Evolutionary conservation across 2,113 vertebrate species (phyloP).

Genomic region (Regulus satrapa): DNA sequence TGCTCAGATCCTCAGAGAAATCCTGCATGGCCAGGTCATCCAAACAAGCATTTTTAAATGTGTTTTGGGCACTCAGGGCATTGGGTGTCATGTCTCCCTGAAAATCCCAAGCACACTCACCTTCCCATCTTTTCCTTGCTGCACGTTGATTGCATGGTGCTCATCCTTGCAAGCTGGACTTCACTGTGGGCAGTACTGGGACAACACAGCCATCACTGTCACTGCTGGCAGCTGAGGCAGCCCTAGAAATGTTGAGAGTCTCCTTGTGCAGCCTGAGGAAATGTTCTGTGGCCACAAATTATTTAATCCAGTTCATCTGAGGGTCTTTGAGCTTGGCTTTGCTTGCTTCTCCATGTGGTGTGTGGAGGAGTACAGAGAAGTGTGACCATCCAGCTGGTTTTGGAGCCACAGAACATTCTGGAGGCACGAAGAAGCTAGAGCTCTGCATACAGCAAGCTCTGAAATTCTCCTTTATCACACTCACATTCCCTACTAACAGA

Average conservation of each 20-base stretch:
- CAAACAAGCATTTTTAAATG: neutral
- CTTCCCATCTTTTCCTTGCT: neutral
- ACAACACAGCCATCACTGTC: neutral
- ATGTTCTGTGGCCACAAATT: neutral
- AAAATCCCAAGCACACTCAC: fast-evolving
- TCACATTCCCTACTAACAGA: neutral
- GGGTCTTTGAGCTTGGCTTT: neutral
- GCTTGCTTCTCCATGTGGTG: neutral
- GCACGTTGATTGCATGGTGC: fast-evolving
- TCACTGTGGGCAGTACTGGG: neutral
- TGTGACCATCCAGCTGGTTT: neutral
- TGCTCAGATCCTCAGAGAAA: neutral
- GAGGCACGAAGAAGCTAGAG: neutral
- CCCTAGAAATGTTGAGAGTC: neutral
- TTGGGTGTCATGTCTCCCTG: neutral
- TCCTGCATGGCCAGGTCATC: neutral
- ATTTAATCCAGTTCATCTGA: neutral
- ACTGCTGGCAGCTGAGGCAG: neutral
- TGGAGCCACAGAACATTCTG: neutral
- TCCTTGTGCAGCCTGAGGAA: neutral
- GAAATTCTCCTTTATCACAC: neutral
- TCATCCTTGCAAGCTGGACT: neutral
- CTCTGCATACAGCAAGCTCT: neutral
- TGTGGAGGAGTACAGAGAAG: neutral
- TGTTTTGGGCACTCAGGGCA: neutral